phyloP scores from a whole-genome alignment of 1,140 invertebrate species.

The Gonioctena quinquepunctata region DNA sequence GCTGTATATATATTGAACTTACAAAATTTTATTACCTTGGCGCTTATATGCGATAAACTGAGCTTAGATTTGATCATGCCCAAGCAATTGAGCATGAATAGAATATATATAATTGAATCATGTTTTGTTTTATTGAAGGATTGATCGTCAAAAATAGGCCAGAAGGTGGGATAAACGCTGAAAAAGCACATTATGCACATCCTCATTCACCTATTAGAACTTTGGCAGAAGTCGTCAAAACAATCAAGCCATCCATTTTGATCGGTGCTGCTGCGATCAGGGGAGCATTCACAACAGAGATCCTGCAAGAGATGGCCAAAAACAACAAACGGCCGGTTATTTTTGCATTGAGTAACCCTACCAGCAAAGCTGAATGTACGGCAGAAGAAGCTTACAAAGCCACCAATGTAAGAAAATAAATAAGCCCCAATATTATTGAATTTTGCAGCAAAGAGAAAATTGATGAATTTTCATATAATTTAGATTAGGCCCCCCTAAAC shows the following conservation, averaged over 20 bases:
- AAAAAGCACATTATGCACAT: slow-evolving; percentile 79
- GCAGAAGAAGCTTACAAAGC: slow-evolving; percentile 88
- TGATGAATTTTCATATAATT: too few species aligned
- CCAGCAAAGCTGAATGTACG: slow-evolving; percentile 96
- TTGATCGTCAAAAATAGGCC: slow-evolving; percentile 79
- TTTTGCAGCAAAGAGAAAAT: too few species aligned
- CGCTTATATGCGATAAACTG: too few species aligned
- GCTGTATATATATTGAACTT: too few species aligned
- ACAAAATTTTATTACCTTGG: too few species aligned
- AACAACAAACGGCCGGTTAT: slow-evolving; percentile 82
- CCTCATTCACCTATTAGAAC: slow-evolving; percentile 69
- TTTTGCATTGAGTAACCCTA: slow-evolving; percentile 96
- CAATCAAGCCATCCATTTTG: slow-evolving; percentile 80
- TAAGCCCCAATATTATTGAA: too few species aligned
- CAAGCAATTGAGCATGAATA: too few species aligned
- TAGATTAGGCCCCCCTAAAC: too few species aligned
- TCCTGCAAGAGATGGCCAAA: slow-evolving; percentile 80
- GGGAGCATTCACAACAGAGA: slow-evolving; percentile 83
- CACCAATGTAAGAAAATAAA: slow-evolving; percentile 80
- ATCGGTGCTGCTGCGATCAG: slow-evolving; percentile 83
- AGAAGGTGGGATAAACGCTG: slow-evolving; percentile 72
- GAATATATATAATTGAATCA: too few species aligned
- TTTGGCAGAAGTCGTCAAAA: slow-evolving; percentile 76
- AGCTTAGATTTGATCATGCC: too few species aligned
- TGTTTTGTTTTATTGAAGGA: neutral